Evolutionary conservation across 2,888 invertebrate species (phyloP), one percentile per base, ranked within the genome.

Genomic region (Teinopalpus imperialis): DNA sequence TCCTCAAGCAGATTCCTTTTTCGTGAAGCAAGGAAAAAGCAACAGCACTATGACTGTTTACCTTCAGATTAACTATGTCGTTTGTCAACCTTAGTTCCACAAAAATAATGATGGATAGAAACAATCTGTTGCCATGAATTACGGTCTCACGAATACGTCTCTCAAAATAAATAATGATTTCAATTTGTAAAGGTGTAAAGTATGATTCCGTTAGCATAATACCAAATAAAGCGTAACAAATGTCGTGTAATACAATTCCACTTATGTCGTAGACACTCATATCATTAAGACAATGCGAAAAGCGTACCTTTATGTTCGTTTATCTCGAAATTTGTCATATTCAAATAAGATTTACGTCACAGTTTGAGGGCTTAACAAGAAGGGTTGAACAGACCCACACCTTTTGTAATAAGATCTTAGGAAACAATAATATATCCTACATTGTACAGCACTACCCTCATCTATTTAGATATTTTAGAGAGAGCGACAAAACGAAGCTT

Each of bases 141-240:
- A n/a, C n/a, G n/a, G 4, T 9, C 9, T 24, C 24, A 2, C 7
- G 8, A 1, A 4, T 7, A 41, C 13, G 21, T n/a, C 9, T 34
- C 20, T 18, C 34, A 29, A 34, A 12, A 7, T n/a, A n/a, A n/a
- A n/a, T 43, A 20, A 44, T 12, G 31, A 24, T 37, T n/a, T 2
- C 26, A 39, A 39, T 27, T 14, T 27, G 26, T 24, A 14, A 32
- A 44, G 8, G 9, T 20, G 32, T 21, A 14, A 32, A 32, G 4
- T 13, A 16, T 16, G 39, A 26, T 34, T 9, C 20, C 20, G 39
- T 27, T 18, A 3, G 32, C 27, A 26, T 39, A 20, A 21, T 27
- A 9, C 13, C 12, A 9, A 39, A 45, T 45, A 39, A 45, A 32
- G 39, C 27, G 26, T 45, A 7, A 39, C 21, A 45, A 44, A 45